A percentile compares a stretch with the other conserved stretches of the same genome.
phyloP scores from a whole-genome alignment of 2,113 vertebrate species.

The Acinonyx jubatus region DNA sequence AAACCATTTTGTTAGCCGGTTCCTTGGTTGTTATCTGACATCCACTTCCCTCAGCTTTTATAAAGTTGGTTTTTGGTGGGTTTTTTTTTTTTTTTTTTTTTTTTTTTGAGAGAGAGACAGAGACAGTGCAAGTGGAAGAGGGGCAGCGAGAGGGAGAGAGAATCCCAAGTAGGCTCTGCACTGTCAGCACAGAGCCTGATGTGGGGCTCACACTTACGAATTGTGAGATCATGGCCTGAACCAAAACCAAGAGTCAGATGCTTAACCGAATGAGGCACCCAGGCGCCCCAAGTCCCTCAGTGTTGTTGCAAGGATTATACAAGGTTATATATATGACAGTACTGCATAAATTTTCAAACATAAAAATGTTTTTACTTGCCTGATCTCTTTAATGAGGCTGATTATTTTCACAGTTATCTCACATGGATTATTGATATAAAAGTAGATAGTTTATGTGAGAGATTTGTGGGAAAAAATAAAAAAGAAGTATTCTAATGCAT shows the following conservation, averaged over 20 bases:
- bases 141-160: too few species aligned
- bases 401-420: neutral
- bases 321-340: neutral
- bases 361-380: conserved; percentile 2
- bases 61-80: too few species aligned
- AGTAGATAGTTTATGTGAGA: neutral
- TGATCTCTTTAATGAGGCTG: neutral
- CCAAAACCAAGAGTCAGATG: too few species aligned
- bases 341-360: neutral
- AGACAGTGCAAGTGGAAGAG: too few species aligned
- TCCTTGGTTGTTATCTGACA: neutral
- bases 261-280: too few species aligned
- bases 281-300: neutral
- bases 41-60: neutral
- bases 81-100: too few species aligned
- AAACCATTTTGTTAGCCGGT: neutral
- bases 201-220: too few species aligned
- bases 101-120: too few species aligned
- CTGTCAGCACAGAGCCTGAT: too few species aligned
- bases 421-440: neutral
- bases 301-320: neutral
- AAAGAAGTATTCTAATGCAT: neutral
- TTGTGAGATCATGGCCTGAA: too few species aligned
- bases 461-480: neutral
- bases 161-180: too few species aligned